Conservation (phyloP, 2,888 invertebrate genomes). For the Mythimna pallens region DNA sequence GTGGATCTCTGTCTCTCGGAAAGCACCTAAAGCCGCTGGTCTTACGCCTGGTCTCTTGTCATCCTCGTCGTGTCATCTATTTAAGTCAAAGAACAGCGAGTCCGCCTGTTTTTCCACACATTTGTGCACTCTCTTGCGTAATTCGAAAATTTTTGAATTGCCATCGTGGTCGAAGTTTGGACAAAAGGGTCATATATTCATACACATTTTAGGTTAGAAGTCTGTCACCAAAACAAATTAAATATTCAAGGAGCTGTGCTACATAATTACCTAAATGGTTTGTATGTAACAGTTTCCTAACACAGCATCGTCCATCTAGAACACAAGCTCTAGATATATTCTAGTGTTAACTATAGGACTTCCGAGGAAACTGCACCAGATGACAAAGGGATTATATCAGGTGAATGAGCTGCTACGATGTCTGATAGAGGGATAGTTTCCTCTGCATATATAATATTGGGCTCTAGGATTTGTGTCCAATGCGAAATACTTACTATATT, state of each 20-base stretch:
- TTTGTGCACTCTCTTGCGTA: too few relatives aligned
- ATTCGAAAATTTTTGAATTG: too few relatives aligned
- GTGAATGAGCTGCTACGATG: conserved; percentile 6
- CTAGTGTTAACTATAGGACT: neutral
- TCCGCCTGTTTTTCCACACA: too few relatives aligned
- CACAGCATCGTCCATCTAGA: neutral
- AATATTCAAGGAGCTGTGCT: neutral
- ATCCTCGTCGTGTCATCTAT: too few relatives aligned
- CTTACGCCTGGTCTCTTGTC: too few relatives aligned
- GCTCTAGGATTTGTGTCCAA: neutral
- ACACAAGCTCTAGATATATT: neutral
- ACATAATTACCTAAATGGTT: neutral
- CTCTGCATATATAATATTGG: neutral
- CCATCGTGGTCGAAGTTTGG: too few relatives aligned
- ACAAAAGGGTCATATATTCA: too few relatives aligned
- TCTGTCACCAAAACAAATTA: neutral
- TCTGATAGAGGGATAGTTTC: neutral
- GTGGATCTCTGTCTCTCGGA: too few relatives aligned
- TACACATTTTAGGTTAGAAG: too few relatives aligned
- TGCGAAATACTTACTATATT: neutral
- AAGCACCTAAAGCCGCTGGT: too few relatives aligned
- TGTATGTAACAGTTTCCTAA: conserved; percentile 1
- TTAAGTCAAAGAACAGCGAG: too few relatives aligned
- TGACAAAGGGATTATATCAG: conserved; percentile 28
- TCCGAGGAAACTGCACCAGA: neutral